Evolutionary conservation across 2,888 invertebrate genomes (phyloP), one percentile per base, ranked within the genome.

Genomic region (Agrenia bidenticulata): DNA sequence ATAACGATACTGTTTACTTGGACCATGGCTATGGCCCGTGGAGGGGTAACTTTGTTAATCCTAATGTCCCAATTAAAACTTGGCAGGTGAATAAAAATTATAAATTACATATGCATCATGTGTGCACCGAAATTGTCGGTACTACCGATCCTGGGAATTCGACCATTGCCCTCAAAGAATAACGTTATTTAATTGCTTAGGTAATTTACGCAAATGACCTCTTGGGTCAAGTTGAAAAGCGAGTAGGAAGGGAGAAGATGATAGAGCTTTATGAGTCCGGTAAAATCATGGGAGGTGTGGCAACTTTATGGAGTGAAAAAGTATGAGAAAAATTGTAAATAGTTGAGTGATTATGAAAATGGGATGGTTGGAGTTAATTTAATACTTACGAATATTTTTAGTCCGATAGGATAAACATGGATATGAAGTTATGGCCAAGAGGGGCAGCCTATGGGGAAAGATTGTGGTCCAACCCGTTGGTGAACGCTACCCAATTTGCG

Each of bases 291-390:
- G 92, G 92, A n/a, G 87, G 87, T 0, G 92, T 92, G 79, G 91
- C 89, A 0, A 85, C 91, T 2, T 81, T 94, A 63, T 94, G 94
- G 93, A 86, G 90, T 0, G 94, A 94, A 79, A 92, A 92, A 82
- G 85, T 73, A 50, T 27, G n/a, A n/a, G n/a, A n/a, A n/a, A n/a
- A n/a, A n/a, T n/a, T n/a, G n/a, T n/a, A n/a, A 32, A 32, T 32
- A 32, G 11, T 32, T 32, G 11, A 32, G 4, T 32, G 11, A 32
- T 32, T 7, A 32, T 32, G 11, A 7, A 7, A 32, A 32, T 51
- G 11, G 24, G 45, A 17, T n/a, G n/a, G n/a, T n/a, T n/a, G n/a
- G n/a, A n/a, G n/a, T n/a, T n/a, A n/a, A n/a, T n/a, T n/a, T n/a
- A n/a, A n/a, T n/a, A 37, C 1, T 1, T 59, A 49, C 1, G 39